A percentile compares a stretch with the other conserved stretches of the same genome.
These are phyloP conservation scores for Rhodinocichla rosea DNA, from an alignment of 2,113 vertebrate genomes.

Conservation along the genomic window DNA sequence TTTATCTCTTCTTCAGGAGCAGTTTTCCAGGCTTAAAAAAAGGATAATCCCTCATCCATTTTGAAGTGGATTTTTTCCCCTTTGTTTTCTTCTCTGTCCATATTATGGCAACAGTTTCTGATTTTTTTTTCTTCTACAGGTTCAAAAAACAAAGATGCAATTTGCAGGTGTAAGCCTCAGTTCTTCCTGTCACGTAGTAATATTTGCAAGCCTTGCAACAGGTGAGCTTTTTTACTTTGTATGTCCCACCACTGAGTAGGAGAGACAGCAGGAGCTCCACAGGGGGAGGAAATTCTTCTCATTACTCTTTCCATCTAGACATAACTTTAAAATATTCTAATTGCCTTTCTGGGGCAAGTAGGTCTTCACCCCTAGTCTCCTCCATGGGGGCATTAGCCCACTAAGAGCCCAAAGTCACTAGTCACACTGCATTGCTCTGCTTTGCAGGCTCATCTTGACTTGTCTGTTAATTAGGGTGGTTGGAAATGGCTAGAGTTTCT, in stretches of 20 bases:
- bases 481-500: not conserved
- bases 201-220: constrained; percentile 49
- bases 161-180: constrained; percentile 37
- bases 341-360: not conserved
- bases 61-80: not conserved
- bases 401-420: not conserved
- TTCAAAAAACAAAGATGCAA: constrained; percentile 18
- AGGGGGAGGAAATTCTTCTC: not conserved
- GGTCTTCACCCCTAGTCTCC: not conserved
- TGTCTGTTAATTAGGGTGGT: not conserved
- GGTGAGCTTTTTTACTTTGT: constrained; percentile 2
- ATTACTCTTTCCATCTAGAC: not conserved
- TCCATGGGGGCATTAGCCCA: not conserved
- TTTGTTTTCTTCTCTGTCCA: not conserved
- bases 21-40: not conserved
- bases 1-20: not conserved
- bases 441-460: not conserved
- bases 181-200: constrained; percentile 28
- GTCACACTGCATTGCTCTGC: not conserved
- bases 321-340: not conserved
- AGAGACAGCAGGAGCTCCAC: not conserved
- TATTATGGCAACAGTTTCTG: not conserved
- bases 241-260: not conserved
- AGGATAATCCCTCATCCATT: not conserved
- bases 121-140: constrained; percentile 2